These are phyloP conservation scores for Takifugu flavidus DNA, from an alignment of 2,113 vertebrate species.

Conservation along the genomic window DNA sequence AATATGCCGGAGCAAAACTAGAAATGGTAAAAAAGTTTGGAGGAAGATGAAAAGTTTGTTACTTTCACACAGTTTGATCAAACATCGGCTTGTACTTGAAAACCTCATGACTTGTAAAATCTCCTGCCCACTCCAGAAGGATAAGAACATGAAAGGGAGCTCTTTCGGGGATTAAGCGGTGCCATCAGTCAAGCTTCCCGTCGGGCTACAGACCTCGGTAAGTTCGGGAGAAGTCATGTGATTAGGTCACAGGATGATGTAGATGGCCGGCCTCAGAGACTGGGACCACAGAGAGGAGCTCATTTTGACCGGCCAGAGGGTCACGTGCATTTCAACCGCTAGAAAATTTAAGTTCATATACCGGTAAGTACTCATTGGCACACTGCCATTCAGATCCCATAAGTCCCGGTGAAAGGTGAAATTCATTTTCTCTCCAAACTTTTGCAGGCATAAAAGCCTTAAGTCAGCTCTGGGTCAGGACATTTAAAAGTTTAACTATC, in stretches of 20 bases:
- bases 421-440: background rate
- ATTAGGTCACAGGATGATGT: slow-evolving; percentile 10
- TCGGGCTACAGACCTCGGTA: slow-evolving; percentile 21
- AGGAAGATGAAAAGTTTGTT: too few relatives aligned
- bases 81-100: slow-evolving; percentile 6
- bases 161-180: slow-evolving; percentile 9
- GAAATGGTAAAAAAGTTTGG: background rate
- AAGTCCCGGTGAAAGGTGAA: slow-evolving; percentile 20
- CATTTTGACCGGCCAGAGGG: slow-evolving; percentile 21
- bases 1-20: background rate
- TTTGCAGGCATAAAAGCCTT: too few relatives aligned
- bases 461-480: too few relatives aligned
- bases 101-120: slow-evolving; percentile 29
- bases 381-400: slow-evolving; percentile 20
- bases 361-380: slow-evolving; percentile 4
- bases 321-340: slow-evolving; percentile 18
- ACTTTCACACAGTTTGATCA: background rate
- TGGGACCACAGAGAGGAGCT: slow-evolving; percentile 13
- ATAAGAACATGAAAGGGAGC: slow-evolving; percentile 56
- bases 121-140: slow-evolving; percentile 14
- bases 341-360: slow-evolving; percentile 32
- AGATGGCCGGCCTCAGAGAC: slow-evolving; percentile 1
- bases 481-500: too few relatives aligned
- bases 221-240: slow-evolving; percentile 34
- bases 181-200: slow-evolving; percentile 49